Conservation (phyloP, 1,140 invertebrate species). For the Tetragnatha versicolor region DNA sequence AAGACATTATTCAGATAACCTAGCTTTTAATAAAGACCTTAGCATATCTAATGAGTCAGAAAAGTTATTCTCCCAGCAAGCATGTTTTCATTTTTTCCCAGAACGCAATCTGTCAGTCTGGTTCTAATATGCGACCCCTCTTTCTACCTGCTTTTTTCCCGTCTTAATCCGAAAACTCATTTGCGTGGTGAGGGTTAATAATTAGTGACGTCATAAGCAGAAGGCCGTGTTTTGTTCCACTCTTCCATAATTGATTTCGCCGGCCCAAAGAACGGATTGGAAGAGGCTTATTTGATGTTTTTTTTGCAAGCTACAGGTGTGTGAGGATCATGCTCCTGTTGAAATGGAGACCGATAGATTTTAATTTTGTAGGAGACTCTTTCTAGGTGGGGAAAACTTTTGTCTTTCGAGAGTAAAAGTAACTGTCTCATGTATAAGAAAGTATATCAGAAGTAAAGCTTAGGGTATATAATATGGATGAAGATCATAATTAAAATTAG, state of each 20-base stretch:
- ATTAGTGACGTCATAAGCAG: conserved; percentile 11
- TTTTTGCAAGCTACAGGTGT: too few species aligned
- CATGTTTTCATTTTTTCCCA: neutral
- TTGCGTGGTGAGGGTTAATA: conserved; percentile 2
- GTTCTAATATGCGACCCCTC: neutral
- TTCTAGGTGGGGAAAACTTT: too few species aligned
- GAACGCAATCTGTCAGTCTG: neutral
- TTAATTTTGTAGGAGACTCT: too few species aligned
- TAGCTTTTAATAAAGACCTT: conserved; percentile 1
- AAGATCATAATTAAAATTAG: too few species aligned
- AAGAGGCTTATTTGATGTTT: too few species aligned
- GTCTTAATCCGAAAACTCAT: conserved; percentile 7
- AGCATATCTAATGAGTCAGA: conserved; percentile 8
- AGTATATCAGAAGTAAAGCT: too few species aligned
- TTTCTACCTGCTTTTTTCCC: neutral
- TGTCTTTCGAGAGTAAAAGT: too few species aligned
- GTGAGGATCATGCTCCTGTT: too few species aligned
- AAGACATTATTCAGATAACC: neutral
- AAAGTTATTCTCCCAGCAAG: conserved; percentile 3
- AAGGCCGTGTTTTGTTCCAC: neutral
- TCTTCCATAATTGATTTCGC: conserved; percentile 4
- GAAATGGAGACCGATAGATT: too few species aligned
- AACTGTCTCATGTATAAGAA: too few species aligned
- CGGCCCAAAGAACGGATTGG: neutral
- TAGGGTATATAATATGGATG: too few species aligned